Conservation (phyloP, 1,140 invertebrate genomes). For the Centruroides sculpturatus region DNA sequence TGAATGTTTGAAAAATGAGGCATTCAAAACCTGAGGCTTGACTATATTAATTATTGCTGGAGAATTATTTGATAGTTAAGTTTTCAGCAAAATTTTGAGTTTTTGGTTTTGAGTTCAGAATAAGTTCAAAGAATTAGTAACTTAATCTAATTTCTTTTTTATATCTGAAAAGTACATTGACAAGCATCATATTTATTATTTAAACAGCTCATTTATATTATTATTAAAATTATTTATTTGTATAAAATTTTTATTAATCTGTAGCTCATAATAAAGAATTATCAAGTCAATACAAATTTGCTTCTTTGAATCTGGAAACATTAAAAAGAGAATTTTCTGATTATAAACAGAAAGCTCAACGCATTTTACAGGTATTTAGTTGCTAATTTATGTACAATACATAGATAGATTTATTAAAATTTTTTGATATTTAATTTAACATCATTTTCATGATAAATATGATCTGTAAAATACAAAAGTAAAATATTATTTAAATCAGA, state of each 20-base stretch:
- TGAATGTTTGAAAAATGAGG: too few relatives aligned
- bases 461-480: too few relatives aligned
- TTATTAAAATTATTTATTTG: not conserved
- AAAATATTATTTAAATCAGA: too few relatives aligned
- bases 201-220: not conserved
- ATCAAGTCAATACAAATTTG: constrained; percentile 23
- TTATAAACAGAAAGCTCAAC: constrained; percentile 46
- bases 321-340: constrained; percentile 32
- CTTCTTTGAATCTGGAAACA: constrained; percentile 24
- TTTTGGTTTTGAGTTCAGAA: not conserved
- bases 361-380: constrained; percentile 40
- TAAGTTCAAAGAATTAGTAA: not conserved
- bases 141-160: not conserved
- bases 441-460: too few relatives aligned
- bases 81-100: not conserved
- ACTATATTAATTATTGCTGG: too few relatives aligned
- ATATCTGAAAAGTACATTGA: not conserved
- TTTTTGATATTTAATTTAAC: too few relatives aligned
- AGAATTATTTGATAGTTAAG: too few relatives aligned
- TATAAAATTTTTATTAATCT: not conserved
- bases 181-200: not conserved
- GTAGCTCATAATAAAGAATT: constrained; percentile 14
- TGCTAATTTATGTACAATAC: too few relatives aligned
- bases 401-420: too few relatives aligned
- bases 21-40: too few relatives aligned